Base-by-base conservation (phyloP, 2,888 invertebrate genomes). In the Tetragonula carbonaria region DNA sequence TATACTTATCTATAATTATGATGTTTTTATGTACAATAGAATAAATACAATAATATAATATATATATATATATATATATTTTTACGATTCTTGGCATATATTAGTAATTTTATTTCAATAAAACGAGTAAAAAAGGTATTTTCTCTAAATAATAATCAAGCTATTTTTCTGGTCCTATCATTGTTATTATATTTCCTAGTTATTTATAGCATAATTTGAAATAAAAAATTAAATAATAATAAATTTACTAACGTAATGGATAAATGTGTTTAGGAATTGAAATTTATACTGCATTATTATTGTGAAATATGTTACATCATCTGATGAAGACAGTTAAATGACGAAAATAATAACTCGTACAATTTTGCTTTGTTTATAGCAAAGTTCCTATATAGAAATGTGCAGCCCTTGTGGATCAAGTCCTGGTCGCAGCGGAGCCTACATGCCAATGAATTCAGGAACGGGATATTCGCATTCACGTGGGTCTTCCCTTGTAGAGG, bases 401-500 rank as follows among this genome's bases (percentile, higher is more conserved):
- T 95, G 95, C 90, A 96, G 95, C 88, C 95, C 95, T 4, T 94
- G 94, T 80, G 94, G 95, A 63, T 95, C 95, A 84, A 95, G 95
- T 85, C 95, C 95, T 0, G 94, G 95, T 55, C 93, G 93, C 5
- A 91, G 92, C n/a, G 91, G 91, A 55, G 95, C 93, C 62, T 96
- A 96, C 87, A 95, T 96, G 94, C 95, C 95, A 59, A 96, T 96
- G 95, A 95, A 95, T 91, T 94, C 94, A 38, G 93, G 93, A 2
- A 93, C 93, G 5, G 93, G 91, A 11, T 94, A 94, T 55, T 95
- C 96, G 4, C 96, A 96, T 93, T 96, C 96, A 81, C 95, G 96
- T 23, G 96, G 96, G 23, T 96, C 96, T 63, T 96, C 96, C 16
- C 93, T 96, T 23, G 95, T 95, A 4, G 96, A 96, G 86, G 96